These are phyloP conservation scores for Sarcoramphus papa DNA, from an alignment of 2,797 vertebrate genomes.

Conservation along the genomic window DNA sequence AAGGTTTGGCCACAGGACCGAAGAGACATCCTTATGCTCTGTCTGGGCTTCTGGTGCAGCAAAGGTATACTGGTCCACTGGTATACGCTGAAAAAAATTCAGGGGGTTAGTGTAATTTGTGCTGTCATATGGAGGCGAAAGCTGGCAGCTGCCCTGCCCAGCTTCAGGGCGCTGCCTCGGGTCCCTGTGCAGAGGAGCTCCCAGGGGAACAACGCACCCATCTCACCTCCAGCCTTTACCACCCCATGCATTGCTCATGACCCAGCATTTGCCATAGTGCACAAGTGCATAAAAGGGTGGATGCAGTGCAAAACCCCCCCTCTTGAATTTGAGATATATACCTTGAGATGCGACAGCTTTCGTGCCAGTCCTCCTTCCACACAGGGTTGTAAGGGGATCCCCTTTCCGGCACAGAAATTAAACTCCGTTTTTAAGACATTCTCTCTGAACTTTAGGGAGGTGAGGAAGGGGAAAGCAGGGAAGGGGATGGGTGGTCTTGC, in stretches of 20 bases:
- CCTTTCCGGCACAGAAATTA: background rate
- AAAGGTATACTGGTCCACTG: background rate
- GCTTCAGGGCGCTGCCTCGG: background rate
- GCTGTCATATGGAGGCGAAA: background rate
- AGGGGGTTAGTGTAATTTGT: background rate
- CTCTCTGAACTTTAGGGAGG: background rate
- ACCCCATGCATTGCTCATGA: fast-evolving
- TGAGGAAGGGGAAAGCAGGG: background rate
- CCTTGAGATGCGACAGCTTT: background rate
- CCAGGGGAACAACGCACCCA: fast-evolving
- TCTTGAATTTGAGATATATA: background rate
- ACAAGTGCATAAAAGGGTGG: background rate
- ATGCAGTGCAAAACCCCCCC: fast-evolving
- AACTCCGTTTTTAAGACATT: background rate
- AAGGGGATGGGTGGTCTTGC: background rate
- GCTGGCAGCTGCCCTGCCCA: background rate
- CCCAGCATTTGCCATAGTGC: background rate
- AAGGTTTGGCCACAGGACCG: background rate
- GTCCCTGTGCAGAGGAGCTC: background rate
- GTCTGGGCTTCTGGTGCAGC: background rate
- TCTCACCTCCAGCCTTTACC: background rate
- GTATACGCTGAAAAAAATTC: background rate
- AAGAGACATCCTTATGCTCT: background rate
- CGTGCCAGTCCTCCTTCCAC: background rate
- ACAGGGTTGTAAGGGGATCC: background rate